Evolutionary conservation across 2,797 vertebrate species (phyloP).

Genomic region (Gymnocypris eckloni): DNA sequence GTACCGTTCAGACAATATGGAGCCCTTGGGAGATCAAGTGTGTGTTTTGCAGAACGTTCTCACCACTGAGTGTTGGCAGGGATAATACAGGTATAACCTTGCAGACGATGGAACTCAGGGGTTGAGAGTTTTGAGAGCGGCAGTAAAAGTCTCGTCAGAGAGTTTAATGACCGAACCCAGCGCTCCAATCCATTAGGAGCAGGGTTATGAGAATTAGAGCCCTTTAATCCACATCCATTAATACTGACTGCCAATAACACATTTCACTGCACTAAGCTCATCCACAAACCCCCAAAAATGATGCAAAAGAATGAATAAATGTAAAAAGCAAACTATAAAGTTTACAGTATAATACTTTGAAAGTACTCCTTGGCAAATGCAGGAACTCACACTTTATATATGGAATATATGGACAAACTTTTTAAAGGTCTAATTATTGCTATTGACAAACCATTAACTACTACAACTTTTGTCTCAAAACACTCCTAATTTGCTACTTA

Average conservation of each 20-base stretch:
- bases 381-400: background rate
- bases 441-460: too few species aligned
- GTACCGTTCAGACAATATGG: background rate
- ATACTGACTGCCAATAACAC: constrained; percentile 49
- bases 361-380: background rate
- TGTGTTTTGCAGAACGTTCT: constrained; percentile 17
- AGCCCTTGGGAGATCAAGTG: background rate
- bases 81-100: constrained; percentile 49
- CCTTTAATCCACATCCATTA: constrained; percentile 55
- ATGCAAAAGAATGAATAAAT: constrained; percentile 20
- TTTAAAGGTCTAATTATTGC: too few species aligned
- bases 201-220: constrained; percentile 68
- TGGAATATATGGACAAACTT: too few species aligned
- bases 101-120: constrained; percentile 30
- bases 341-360: constrained; percentile 18
- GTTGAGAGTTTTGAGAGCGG: constrained; percentile 59
- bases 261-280: constrained; percentile 23
- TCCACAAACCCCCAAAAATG: constrained; percentile 18
- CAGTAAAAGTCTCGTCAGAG: constrained; percentile 61
- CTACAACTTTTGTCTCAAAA: background rate
- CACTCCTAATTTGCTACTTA: background rate
- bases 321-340: constrained; percentile 7
- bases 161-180: constrained; percentile 65
- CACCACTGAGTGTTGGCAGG: constrained; percentile 26
- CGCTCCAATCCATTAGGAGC: constrained; percentile 71